phyloP scores from a whole-genome alignment of 1,140 invertebrate species.

The Ceratitis capitata region DNA sequence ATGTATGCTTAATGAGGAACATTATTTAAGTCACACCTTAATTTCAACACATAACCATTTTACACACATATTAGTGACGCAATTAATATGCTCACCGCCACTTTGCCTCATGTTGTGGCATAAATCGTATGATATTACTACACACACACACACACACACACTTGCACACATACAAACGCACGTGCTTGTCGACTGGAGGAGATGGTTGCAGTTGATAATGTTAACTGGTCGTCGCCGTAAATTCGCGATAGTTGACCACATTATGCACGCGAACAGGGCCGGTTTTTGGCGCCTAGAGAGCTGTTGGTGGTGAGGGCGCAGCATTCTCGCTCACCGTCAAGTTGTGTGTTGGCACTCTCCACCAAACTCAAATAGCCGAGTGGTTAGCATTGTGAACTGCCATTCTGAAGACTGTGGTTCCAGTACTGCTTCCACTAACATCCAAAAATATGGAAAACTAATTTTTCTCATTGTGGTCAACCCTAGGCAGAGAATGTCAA shows the following conservation, averaged over 20 bases:
- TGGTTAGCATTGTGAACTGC: too few relatives aligned
- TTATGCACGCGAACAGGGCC: too few relatives aligned
- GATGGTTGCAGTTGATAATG: slow-evolving; percentile 9
- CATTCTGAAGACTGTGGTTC: too few relatives aligned
- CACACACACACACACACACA: background rate
- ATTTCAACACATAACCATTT: slow-evolving; percentile 34
- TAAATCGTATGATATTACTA: background rate
- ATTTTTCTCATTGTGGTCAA: too few relatives aligned
- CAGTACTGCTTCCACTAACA: too few relatives aligned
- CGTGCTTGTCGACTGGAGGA: slow-evolving; percentile 6
- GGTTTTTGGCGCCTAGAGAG: too few relatives aligned
- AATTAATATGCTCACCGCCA: slow-evolving; percentile 27
- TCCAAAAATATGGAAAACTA: too few relatives aligned
- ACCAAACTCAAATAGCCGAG: too few relatives aligned
- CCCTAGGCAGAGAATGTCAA: too few relatives aligned
- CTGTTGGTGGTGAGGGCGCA: too few relatives aligned
- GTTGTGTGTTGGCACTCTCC: too few relatives aligned
- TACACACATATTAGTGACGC: slow-evolving; percentile 12
- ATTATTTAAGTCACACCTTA: slow-evolving; percentile 38
- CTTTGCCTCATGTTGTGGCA: background rate
- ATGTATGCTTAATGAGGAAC: slow-evolving; percentile 9
- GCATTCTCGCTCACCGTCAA: too few relatives aligned
- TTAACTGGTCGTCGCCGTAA: slow-evolving; percentile 15
- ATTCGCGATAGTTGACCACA: slow-evolving; percentile 27
- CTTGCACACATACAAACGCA: background rate